phyloP scores from a whole-genome alignment of 2,797 vertebrate genomes.

The Danionella dracula region DNA sequence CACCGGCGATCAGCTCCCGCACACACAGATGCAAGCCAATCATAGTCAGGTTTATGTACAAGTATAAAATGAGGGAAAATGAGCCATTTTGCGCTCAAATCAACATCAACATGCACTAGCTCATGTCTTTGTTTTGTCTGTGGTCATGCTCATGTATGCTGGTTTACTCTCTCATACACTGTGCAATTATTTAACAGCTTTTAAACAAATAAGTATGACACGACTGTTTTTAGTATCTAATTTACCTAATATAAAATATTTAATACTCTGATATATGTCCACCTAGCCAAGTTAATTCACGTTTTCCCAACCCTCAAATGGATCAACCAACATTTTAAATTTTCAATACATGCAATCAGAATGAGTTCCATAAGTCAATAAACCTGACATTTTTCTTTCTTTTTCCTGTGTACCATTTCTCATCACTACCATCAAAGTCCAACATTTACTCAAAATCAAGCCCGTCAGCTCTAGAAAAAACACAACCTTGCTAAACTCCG shows the following conservation, averaged over 20 bases:
- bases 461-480: no score
- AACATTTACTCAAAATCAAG: conserved; percentile 25
- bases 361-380: conserved; percentile 32
- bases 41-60: conserved; percentile 34
- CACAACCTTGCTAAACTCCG: no score
- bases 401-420: no score
- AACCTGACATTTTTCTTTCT: conserved; percentile 25
- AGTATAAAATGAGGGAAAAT: conserved; percentile 20
- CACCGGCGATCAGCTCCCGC: conserved; percentile 40
- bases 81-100: not conserved
- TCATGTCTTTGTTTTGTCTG: not conserved
- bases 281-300: no score
- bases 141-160: conserved; percentile 5
- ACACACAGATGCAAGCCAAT: conserved; percentile 42
- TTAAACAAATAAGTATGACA: no score
- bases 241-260: no score
- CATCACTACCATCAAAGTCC: not conserved
- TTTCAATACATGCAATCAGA: conserved; percentile 43
- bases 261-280: no score
- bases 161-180: not conserved
- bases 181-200: no score
- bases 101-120: not conserved
- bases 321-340: no score
- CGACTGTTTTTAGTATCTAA: no score
- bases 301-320: no score